A percentile compares a stretch with the other conserved stretches of the same genome.
Conservation (phyloP, 2,113 vertebrate genomes). For the Scartelaos histophorus region DNA sequence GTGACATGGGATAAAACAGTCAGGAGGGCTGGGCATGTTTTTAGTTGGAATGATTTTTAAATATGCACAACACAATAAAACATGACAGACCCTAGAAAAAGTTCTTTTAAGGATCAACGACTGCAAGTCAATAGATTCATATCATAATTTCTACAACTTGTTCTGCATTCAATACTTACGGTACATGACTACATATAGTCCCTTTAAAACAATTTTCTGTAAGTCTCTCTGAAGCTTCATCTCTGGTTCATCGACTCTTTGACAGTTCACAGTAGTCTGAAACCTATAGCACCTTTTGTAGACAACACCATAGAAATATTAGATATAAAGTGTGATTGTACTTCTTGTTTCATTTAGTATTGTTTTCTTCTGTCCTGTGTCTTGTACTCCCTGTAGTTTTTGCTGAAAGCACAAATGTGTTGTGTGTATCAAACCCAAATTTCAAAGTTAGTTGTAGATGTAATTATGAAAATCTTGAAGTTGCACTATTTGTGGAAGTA, state of each 20-base stretch:
- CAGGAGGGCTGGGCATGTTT: background rate
- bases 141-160: background rate
- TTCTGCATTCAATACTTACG: background rate
- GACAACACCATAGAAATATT: constrained; percentile 8
- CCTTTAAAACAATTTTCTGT: constrained; percentile 5
- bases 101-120: background rate
- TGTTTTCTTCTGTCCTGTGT: constrained; percentile 20
- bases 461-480: constrained; percentile 7
- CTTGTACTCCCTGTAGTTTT: constrained; percentile 22
- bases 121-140: background rate
- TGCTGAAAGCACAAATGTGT: constrained; percentile 51
- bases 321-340: background rate
- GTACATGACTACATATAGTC: constrained; percentile 3
- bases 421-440: constrained; percentile 13
- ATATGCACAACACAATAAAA: background rate
- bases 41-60: background rate
- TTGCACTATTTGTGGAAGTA: constrained; percentile 17
- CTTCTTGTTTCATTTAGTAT: constrained; percentile 13
- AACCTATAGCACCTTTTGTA: constrained; percentile 22
- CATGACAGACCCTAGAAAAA: background rate
- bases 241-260: constrained; percentile 30
- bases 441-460: constrained; percentile 23
- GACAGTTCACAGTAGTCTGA: constrained; percentile 20
- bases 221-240: constrained; percentile 22
- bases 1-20: too few species aligned